phyloP scores from a whole-genome alignment of 2,113 vertebrate genomes.

The Cettia cetti region DNA sequence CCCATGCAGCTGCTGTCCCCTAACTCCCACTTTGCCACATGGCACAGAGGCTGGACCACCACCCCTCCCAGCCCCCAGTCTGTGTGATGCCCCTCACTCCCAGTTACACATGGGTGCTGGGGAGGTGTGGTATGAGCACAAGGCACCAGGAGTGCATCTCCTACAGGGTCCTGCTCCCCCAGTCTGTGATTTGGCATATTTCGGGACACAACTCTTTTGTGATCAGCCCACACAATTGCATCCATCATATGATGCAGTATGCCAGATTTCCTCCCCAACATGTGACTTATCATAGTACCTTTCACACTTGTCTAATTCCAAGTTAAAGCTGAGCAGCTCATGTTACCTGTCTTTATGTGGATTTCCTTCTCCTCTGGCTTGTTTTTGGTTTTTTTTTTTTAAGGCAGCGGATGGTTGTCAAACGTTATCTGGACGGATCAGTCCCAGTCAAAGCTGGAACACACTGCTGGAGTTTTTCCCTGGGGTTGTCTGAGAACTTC shows the following conservation, averaged over 20 bases:
- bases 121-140: accelerated
- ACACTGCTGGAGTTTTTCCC: background rate
- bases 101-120: background rate
- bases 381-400: background rate
- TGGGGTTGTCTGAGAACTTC: background rate
- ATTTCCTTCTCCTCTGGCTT: background rate
- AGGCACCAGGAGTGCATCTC: background rate
- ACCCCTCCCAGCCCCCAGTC: background rate
- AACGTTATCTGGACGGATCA: background rate
- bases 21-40: accelerated
- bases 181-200: accelerated
- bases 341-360: background rate
- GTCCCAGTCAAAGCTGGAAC: background rate
- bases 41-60: no score
- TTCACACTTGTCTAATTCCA: background rate
- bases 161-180: background rate
- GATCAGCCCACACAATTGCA: background rate
- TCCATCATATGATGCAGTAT: background rate
- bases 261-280: background rate
- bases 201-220: background rate
- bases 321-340: background rate
- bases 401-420: background rate
- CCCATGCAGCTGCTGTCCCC: background rate
- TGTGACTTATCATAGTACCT: background rate
- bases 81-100: accelerated